Percentiles rank a stretch among this genome's conserved stretches.
These are phyloP conservation scores for Lontra canadensis DNA, from an alignment of 2,113 vertebrate genomes.

Conservation along the genomic window DNA sequence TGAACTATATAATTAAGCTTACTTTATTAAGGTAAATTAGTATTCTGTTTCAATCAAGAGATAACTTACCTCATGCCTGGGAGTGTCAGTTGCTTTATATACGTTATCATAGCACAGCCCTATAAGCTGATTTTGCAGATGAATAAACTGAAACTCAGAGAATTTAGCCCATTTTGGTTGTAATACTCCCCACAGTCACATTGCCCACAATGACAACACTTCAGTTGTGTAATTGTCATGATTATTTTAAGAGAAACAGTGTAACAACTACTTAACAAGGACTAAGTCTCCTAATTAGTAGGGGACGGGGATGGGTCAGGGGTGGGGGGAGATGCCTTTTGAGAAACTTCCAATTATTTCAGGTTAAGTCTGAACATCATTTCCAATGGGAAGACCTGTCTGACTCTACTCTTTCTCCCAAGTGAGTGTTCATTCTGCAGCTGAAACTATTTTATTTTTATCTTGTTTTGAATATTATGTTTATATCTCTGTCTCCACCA, in stretches of 20 bases:
- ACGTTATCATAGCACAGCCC: background rate
- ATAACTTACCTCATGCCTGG: background rate
- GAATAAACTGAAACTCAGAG: background rate
- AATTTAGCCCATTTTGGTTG: background rate
- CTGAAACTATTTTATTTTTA: background rate
- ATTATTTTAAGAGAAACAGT: background rate
- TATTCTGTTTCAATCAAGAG: background rate
- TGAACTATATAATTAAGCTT: background rate
- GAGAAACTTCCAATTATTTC: background rate
- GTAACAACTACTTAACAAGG: background rate
- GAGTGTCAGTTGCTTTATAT: background rate
- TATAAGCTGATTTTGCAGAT: background rate
- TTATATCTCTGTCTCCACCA: background rate
- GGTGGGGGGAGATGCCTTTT: background rate
- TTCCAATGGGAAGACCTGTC: background rate
- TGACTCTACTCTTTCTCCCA: background rate
- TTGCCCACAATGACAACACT: background rate
- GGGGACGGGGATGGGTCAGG: accelerated
- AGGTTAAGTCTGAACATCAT: background rate
- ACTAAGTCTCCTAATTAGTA: background rate
- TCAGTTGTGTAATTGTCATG: background rate
- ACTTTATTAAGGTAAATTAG: background rate
- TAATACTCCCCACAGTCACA: background rate
- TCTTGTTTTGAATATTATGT: background rate
- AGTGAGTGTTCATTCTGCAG: background rate